Conservation (phyloP, 2,113 vertebrate genomes). For the Mirounga angustirostris region DNA sequence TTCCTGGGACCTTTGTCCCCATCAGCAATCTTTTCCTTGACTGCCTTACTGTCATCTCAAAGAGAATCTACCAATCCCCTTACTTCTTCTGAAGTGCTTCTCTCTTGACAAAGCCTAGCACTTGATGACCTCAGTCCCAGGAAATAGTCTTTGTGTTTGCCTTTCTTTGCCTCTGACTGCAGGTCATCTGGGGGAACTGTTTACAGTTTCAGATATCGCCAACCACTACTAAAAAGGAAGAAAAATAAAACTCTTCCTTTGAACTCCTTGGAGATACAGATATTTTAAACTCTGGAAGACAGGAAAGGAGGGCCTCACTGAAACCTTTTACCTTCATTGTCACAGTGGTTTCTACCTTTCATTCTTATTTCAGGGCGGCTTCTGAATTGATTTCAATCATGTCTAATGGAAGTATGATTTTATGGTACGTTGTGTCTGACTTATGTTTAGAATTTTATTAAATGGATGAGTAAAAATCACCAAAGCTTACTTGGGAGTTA, state of each 20-base stretch:
- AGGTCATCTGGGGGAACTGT: slow-evolving; percentile 55
- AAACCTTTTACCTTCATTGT: slow-evolving; percentile 33
- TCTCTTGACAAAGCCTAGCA: slow-evolving; percentile 62
- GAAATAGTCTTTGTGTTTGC: slow-evolving; percentile 66
- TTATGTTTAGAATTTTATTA: slow-evolving; percentile 60
- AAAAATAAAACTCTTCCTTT: slow-evolving; percentile 54
- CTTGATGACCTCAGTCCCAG: not conserved
- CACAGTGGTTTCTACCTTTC: not conserved
- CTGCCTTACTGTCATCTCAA: slow-evolving; percentile 54
- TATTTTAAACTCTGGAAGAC: slow-evolving; percentile 49
- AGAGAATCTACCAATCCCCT: not conserved
- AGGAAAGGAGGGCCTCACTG: not conserved
- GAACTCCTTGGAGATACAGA: slow-evolving; percentile 16
- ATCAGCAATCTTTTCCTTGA: slow-evolving; percentile 51
- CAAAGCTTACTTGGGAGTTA: slow-evolving; percentile 15
- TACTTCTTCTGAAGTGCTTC: slow-evolving; percentile 53
- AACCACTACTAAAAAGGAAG: slow-evolving; percentile 39
- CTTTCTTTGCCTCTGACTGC: slow-evolving; percentile 60
- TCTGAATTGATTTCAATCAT: slow-evolving; percentile 24
- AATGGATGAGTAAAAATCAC: slow-evolving; percentile 26
- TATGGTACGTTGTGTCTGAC: slow-evolving; percentile 32
- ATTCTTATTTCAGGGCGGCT: slow-evolving; percentile 29
- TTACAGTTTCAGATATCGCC: slow-evolving; percentile 57
- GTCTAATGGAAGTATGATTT: not conserved
- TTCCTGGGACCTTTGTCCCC: slow-evolving; percentile 42